phyloP scores from a whole-genome alignment of 2,888 invertebrate species.

The Zonitis immaculata region DNA sequence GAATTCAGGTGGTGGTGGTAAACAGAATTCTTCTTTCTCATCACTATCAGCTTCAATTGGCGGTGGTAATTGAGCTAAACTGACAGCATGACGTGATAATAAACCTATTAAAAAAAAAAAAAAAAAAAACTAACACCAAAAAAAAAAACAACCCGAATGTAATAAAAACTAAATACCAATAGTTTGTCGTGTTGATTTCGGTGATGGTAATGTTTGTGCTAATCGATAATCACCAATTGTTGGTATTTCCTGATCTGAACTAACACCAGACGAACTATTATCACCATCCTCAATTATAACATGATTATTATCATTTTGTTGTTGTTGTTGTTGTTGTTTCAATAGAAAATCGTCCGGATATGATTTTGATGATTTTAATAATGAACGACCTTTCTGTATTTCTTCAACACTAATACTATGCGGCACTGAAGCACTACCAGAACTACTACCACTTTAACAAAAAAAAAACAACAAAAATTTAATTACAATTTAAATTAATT shows the following conservation, averaged over 20 bases:
- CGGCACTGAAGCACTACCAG: constrained; percentile 72
- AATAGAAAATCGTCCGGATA: constrained; percentile 76
- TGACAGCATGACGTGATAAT: constrained; percentile 49
- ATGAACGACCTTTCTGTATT: constrained; percentile 79
- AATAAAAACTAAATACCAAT: constrained; percentile 37
- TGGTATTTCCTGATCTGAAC: constrained; percentile 75
- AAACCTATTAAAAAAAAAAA: no score
- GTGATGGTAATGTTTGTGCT: constrained; percentile 25
- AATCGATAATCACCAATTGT: constrained; percentile 42
- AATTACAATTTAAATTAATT: neutral
- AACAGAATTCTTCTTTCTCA: constrained; percentile 59
- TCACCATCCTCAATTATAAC: constrained; percentile 80
- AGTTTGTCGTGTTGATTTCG: constrained; percentile 39
- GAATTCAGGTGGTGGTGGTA: constrained; percentile 60
- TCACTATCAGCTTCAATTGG: constrained; percentile 71
- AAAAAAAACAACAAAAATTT: constrained; percentile 6
- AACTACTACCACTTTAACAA: constrained; percentile 47
- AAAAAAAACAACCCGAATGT: no score
- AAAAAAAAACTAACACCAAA: no score
- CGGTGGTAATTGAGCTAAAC: constrained; percentile 75
- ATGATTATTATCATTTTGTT: no score
- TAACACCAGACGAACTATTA: constrained; percentile 84
- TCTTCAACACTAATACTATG: constrained; percentile 86
- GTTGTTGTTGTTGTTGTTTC: no score
- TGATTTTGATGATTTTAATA: constrained; percentile 80